These are phyloP conservation scores for Dicrurus megarhynchus DNA, from an alignment of 2,113 vertebrate species.

Conservation along the genomic window DNA sequence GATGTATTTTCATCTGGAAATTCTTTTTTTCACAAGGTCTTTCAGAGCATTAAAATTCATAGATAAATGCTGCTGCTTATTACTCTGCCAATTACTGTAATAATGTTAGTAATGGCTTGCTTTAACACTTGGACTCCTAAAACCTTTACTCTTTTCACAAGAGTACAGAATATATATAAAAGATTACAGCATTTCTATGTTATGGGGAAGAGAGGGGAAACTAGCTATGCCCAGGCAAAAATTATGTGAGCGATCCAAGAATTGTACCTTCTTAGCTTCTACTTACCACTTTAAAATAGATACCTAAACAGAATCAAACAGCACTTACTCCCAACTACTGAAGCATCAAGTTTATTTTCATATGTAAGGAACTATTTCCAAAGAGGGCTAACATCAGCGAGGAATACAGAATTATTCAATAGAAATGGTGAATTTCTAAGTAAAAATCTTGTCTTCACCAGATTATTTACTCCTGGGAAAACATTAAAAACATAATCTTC, in stretches of 20 bases:
- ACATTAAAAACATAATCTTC: background rate
- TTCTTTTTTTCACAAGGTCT: background rate
- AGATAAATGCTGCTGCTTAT: slow-evolving; percentile 13
- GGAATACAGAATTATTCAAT: background rate
- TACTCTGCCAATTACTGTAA: background rate
- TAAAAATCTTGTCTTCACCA: background rate
- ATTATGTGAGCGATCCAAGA: background rate
- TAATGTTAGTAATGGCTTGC: background rate
- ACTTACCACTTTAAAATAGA: background rate
- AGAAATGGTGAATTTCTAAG: background rate
- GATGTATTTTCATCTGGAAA: slow-evolving; percentile 33
- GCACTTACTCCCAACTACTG: background rate
- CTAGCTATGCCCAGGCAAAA: background rate
- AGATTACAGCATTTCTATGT: background rate
- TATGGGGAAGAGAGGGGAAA: background rate
- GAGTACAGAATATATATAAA: background rate
- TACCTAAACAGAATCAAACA: background rate
- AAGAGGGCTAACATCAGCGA: background rate
- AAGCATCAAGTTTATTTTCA: background rate
- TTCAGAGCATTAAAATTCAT: slow-evolving; percentile 18
- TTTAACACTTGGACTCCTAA: background rate
- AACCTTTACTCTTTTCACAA: background rate
- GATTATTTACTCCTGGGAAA: background rate
- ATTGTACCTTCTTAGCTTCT: background rate
- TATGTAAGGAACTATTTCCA: background rate